Base-by-base conservation (phyloP, 2,797 vertebrate genomes). In the Pangasius sanitwongsei region DNA sequence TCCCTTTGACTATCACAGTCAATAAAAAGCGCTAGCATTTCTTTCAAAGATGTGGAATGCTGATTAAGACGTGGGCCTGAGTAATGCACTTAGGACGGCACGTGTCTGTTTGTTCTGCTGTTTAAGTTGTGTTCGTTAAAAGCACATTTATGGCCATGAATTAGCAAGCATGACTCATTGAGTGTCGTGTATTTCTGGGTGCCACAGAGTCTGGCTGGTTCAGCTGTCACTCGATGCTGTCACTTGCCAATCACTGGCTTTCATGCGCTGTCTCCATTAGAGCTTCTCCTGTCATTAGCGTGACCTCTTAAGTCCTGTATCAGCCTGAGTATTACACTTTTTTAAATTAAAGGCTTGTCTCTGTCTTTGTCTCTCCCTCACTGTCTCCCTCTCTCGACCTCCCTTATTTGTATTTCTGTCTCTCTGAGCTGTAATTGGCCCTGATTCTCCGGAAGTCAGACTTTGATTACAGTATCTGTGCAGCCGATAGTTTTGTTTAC, bases 271-370 rank as follows among this genome's bases (percentile, higher is more conserved):
- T 91, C 93, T 94, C 92, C 92, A 94, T 95, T 95, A 94, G 91
- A 90, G 93, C 93, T 89, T 93, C 93, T 94, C 93, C 94, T 95
- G 93, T 96, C 90, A 95, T 96, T 96, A 95, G 84, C 70, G 63
- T 87, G 91, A 90, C 84, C 89, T 91, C 80, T 89, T 90, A 89
- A 94, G 93, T 69, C 95, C 94, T 91, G 69, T 69, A 80, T 91
- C 80, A 82, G 85, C 86, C 53, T 87, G 75, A 90, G 88, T 87
- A 89, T 89, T 90, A 87, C 89, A 90, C 89, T 83, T 90, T 88
- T 87, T 89, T 86, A 91, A 94, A 93, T 94, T 89, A 93, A 89
- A 94, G 91, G 90, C 89, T 88, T 70, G 87, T 65, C 53, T 67
- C 83, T 82, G 81, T 44, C 53, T 63, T 77, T 50, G 69, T 90